Conservation (phyloP, 1,140 invertebrate genomes). For the Trichonephila clavipes region DNA sequence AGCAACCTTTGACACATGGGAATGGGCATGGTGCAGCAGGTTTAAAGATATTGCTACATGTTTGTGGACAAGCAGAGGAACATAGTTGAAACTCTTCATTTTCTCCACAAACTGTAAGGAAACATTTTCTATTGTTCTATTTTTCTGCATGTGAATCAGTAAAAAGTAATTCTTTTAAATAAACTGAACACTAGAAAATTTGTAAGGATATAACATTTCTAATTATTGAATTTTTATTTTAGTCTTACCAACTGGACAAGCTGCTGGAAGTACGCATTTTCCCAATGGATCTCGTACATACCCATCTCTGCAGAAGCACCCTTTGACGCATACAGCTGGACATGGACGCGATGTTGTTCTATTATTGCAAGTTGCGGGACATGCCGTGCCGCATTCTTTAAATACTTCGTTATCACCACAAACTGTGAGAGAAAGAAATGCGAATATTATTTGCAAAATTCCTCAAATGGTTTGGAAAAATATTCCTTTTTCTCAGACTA, state of each 20-base stretch:
- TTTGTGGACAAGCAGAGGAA: not conserved
- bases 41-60: not conserved
- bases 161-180: too few relatives aligned
- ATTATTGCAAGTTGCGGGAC: constrained; percentile 1
- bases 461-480: not conserved
- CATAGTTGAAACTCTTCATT: constrained; percentile 44
- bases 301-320: constrained; percentile 41
- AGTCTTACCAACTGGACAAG: constrained; percentile 30
- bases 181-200: constrained; percentile 3
- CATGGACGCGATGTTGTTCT: not conserved
- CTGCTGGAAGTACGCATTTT: not conserved
- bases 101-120: constrained; percentile 37
- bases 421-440: not conserved
- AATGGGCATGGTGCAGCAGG: not conserved
- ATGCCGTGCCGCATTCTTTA: constrained; percentile 19
- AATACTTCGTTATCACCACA: constrained; percentile 62
- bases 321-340: not conserved
- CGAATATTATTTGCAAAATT: not conserved
- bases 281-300: constrained; percentile 38
- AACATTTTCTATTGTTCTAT: not conserved
- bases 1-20: constrained; percentile 29
- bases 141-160: not conserved
- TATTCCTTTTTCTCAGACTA: not conserved
- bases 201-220: too few relatives aligned
- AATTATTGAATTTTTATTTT: not conserved